These are phyloP conservation scores for Dasypogon diadema DNA, from an alignment of 2,888 invertebrate species.

Conservation along the genomic window DNA sequence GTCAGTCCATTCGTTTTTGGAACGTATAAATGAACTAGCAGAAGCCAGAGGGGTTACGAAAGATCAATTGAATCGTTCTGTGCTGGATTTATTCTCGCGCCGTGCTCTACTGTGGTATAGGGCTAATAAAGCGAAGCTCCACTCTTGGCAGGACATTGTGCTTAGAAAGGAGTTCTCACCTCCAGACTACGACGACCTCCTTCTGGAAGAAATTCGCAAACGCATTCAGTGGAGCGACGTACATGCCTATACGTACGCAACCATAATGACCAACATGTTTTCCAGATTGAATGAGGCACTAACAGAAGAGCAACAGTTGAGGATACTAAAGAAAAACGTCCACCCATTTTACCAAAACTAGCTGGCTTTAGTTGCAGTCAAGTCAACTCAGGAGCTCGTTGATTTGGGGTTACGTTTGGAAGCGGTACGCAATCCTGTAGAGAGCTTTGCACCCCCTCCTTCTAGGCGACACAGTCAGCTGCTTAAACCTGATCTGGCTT, in stretches of 20 bases:
- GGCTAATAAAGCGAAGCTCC: neutral
- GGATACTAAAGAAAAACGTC: neutral
- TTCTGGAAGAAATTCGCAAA: neutral
- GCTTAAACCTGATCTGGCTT: neutral
- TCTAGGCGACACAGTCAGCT: neutral
- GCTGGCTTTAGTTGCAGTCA: neutral
- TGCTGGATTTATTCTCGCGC: neutral
- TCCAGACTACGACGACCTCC: neutral
- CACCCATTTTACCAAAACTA: neutral
- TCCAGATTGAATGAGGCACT: neutral
- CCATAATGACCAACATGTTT: neutral
- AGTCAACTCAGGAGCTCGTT: neutral
- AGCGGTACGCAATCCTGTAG: neutral
- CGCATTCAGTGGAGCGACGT: neutral
- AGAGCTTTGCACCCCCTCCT: neutral
- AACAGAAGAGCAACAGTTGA: neutral
- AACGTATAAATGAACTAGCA: neutral
- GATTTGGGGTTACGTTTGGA: neutral
- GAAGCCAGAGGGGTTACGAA: neutral
- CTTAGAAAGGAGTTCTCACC: neutral
- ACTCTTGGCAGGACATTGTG: neutral
- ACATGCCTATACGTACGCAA: neutral
- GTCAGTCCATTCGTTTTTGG: neutral
- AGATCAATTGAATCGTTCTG: neutral
- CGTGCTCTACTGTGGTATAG: neutral